Conservation (phyloP, 1,140 invertebrate species). For the Metopolophium dirhodum region DNA sequence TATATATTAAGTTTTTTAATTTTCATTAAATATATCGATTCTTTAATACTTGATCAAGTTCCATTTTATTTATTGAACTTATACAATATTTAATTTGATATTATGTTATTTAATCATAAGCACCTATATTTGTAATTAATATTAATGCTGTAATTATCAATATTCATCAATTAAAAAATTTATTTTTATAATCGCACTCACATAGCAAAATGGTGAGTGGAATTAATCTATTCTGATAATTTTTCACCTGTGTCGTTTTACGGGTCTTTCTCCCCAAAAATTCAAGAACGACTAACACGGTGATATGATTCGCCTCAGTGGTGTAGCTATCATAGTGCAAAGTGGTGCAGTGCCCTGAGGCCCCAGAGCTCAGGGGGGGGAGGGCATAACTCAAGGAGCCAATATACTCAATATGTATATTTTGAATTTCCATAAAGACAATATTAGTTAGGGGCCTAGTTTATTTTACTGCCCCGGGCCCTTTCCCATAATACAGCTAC, state of each 20-base stretch:
- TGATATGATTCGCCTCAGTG: too few relatives aligned
- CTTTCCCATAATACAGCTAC: too few relatives aligned
- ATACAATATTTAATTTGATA: neutral
- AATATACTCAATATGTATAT: neutral
- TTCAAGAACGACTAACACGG: too few relatives aligned
- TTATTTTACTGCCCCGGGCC: too few relatives aligned
- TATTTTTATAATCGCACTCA: neutral
- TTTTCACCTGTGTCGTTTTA: neutral
- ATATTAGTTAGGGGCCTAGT: too few relatives aligned
- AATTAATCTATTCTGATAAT: neutral
- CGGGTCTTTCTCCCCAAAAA: too few relatives aligned
- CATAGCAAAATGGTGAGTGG: neutral
- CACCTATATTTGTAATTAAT: too few relatives aligned
- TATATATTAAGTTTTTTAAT: too few relatives aligned
- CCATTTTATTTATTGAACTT: neutral
- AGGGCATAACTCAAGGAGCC: too few relatives aligned
- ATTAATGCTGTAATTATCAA: too few relatives aligned
- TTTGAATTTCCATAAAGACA: too few relatives aligned
- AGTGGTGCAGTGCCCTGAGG: neutral
- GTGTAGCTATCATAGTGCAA: neutral
- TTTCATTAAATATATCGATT: neutral
- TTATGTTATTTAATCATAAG: neutral
- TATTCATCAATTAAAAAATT: too few relatives aligned
- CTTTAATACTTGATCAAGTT: neutral
- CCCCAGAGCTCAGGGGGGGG: neutral